Percentiles rank a stretch among this genome's conserved stretches.
These are phyloP conservation scores for Strix uralensis DNA, from an alignment of 2,113 vertebrate genomes.

Conservation along the genomic window DNA sequence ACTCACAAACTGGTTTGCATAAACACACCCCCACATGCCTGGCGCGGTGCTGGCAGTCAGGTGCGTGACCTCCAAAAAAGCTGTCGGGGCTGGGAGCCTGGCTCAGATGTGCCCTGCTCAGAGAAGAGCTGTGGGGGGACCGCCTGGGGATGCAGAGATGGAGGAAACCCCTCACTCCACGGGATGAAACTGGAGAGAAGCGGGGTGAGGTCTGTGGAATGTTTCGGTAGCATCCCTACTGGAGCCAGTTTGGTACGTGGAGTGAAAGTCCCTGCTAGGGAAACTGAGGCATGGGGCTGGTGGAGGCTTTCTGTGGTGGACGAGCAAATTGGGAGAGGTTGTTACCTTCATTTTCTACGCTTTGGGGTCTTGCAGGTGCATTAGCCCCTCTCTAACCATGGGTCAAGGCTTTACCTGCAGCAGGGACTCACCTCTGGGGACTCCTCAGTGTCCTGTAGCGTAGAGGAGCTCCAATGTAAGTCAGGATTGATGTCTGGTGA, in stretches of 20 bases:
- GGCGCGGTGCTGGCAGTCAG: not conserved
- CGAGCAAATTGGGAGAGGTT: not conserved
- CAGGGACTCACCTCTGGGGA: not conserved
- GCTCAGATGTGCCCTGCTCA: not conserved
- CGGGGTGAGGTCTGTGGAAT: rapidly evolving
- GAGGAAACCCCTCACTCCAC: rapidly evolving
- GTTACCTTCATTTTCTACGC: not conserved
- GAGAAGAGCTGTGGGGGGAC: not conserved
- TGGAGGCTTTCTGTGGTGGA: not conserved
- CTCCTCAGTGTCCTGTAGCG: not conserved
- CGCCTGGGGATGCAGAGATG: rapidly evolving
- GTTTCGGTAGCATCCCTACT: not conserved
- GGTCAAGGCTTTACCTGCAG: not conserved
- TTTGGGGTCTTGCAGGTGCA: not conserved
- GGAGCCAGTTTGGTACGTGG: not conserved
- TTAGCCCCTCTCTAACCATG: not conserved
- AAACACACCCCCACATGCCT: not conserved
- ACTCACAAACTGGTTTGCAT: not conserved
- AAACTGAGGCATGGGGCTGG: not conserved
- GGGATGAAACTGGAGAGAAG: rapidly evolving
- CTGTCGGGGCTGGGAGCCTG: not conserved
- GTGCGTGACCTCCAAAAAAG: not conserved
- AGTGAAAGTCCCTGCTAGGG: not conserved
- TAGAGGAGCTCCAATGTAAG: not conserved
- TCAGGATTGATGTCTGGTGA: not conserved